Base-by-base conservation (phyloP, 2,113 vertebrate species). In the Pseudorasbora parva region DNA sequence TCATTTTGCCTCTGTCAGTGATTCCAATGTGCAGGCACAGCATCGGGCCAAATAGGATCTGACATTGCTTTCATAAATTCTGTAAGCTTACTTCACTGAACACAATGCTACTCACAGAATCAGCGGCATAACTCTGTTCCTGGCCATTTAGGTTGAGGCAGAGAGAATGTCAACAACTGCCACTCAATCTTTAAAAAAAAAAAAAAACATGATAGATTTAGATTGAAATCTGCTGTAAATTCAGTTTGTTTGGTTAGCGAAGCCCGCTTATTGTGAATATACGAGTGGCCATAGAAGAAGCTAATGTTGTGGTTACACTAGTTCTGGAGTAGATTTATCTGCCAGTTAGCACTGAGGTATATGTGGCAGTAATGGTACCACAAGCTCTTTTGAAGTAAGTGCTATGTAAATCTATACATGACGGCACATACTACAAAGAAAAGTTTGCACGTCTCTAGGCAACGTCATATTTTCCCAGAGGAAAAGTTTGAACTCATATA, bases 401-500 rank as follows among this genome's bases (percentile, higher is more conserved):
- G 14, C 27, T 30, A 59, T 80, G 21, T 68, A 80, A 81, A 75
- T 82, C 69, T 81, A 77, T 45, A 64, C 64, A 57, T 12, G 33
- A 69, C 19, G 6, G 33, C 68, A 78, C 25, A 43, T 33, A 68
- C 72, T 60, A 51, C 25, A 73, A 83, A 84, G 83, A 49, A 54
- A 51, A 56, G 27, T 59, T 75, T 85, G 69, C 77, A 43, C 14
- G 64, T 75, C 33, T 73, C 69, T 59, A 43, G 30, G 72, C 64
- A 47, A 66, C 83, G 82, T 90, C 78, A 84, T 86, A 88, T 85
- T 91, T 91, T 90, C 88, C 78, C 86, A 68, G 41, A 88, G 73
- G 73, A 37, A 88, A 88, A 43, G 78, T 81, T 84, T 47, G 87
- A 87, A 85, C 88, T 88, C 84, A 85, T 83, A 90, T 92, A 90